These are phyloP conservation scores for Zeugodacus cucurbitae DNA, from an alignment of 1,140 invertebrate species.

Conservation along the genomic window DNA sequence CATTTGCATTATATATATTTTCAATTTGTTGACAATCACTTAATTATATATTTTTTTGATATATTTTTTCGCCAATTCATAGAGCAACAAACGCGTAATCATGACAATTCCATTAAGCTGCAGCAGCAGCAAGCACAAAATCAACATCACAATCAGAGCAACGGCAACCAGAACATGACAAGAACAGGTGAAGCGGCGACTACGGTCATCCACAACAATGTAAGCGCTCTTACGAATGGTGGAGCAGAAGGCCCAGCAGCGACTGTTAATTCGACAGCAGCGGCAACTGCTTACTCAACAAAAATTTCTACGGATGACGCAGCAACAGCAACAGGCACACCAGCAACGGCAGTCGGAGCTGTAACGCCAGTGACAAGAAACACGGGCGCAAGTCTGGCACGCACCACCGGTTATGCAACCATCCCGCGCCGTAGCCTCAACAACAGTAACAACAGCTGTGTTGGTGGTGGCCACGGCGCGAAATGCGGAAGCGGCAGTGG, in stretches of 20 bases:
- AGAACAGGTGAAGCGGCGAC: conserved; percentile 46
- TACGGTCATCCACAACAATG: conserved; percentile 33
- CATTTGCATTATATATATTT: conserved; percentile 9
- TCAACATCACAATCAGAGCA: not conserved
- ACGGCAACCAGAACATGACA: conserved; percentile 50
- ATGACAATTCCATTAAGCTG: conserved; percentile 46
- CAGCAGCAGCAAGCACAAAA: conserved; percentile 1
- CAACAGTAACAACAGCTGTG: conserved; percentile 37
- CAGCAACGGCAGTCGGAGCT: conserved; percentile 40
- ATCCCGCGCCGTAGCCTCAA: conserved; percentile 57
- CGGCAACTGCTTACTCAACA: conserved; percentile 50
- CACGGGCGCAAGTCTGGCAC: conserved; percentile 46
- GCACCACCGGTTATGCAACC: conserved; percentile 63
- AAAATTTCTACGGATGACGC: conserved; percentile 31
- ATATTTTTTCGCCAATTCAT: conserved; percentile 40
- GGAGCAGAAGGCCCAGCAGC: conserved; percentile 47
- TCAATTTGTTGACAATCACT: not conserved
- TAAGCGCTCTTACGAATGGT: not conserved
- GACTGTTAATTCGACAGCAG: conserved; percentile 46
- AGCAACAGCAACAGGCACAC: conserved; percentile 44
- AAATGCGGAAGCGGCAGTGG: conserved; percentile 25
- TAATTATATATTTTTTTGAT: not conserved
- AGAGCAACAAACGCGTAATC: conserved; percentile 51
- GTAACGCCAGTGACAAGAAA: conserved; percentile 48
- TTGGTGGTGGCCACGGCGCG: not conserved